phyloP scores from a whole-genome alignment of 2,113 vertebrate genomes.

The Cyphomyrus discorhynchus region DNA sequence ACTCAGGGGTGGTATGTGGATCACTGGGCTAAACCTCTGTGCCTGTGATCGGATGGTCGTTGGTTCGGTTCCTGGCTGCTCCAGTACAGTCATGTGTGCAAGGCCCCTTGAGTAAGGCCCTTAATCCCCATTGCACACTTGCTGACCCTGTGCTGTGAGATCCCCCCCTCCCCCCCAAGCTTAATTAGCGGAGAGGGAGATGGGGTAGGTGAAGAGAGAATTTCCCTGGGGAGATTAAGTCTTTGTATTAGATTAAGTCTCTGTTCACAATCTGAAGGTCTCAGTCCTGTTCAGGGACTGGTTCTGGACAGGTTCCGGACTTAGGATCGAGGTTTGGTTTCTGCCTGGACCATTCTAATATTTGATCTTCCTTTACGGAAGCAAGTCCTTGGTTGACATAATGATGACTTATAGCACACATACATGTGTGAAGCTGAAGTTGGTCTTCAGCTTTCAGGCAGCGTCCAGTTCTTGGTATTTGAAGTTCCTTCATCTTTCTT shows the following conservation, averaged over 20 bases:
- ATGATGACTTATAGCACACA: neutral
- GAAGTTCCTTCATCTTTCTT: too few species aligned
- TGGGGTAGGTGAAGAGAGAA: neutral
- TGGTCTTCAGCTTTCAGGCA: neutral
- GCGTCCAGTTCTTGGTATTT: neutral
- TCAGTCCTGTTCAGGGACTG: neutral
- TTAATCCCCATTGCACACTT: neutral
- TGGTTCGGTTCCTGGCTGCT: too few species aligned
- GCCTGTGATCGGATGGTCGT: neutral
- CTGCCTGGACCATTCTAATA: neutral
- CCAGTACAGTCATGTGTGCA: too few species aligned
- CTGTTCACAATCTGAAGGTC: neutral
- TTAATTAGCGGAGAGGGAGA: neutral
- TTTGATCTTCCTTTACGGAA: neutral
- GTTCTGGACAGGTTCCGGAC: neutral
- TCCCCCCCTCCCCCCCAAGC: neutral
- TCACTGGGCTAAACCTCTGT: neutral
- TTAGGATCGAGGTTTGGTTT: neutral
- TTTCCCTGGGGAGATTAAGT: neutral
- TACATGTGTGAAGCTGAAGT: neutral
- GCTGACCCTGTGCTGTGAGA: neutral
- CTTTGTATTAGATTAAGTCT: neutral
- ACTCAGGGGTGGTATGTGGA: neutral
- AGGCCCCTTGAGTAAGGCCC: too few species aligned
- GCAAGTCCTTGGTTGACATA: neutral